Base-by-base conservation (phyloP, 1,140 invertebrate genomes). In the Centruroides sculpturatus region DNA sequence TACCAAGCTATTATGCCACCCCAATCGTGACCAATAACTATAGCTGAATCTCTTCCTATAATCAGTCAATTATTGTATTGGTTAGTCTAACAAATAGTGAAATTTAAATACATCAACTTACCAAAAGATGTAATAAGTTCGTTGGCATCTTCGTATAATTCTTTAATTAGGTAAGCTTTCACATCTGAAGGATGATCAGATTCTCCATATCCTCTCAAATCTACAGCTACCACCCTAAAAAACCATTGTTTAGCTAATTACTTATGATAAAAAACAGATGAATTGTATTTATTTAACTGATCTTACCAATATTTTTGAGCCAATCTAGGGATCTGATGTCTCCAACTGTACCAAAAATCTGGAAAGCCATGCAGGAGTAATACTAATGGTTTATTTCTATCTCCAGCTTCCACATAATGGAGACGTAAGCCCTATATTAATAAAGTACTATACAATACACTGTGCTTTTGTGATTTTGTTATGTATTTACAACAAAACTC, bases 191-290 rank as follows among this genome's bases (percentile, higher is more conserved):
- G 87, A 72, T 89, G 89, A 64, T 88, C 86, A 3, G 86, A 86
- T 66, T 87, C 83, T 4, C 84, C 85, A 70, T 87, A 92, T 35
- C 88, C 87, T 73, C 88, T 83, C 65, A 87, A 72, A 74, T 89
- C 87, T 55, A 90, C 70, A 13, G 86, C 85, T 9, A 86, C 82
- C 64, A 87, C 82, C 65, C 84, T 86, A 67, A 53, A 53, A 36
- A 41, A 23, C 23, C 23, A 23, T 23, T 23, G 23, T 23, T 23
- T 23, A 23, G 23, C 23, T 23, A 23, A 23, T 23, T 23, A 23
- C 23, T 23, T 23, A 23, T 23, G 23, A 23, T 23, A 23, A 23
- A 23, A 23, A 0, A 23, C 23, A 46, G 76, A 75, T 41, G 41
- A 51, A n/a, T 51, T 51, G 49, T 36, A 53, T 6, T 41, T 41